Evolutionary conservation across 2,797 vertebrate genomes (phyloP), one percentile per base, ranked within the genome.

Genomic region (Crenuchus spilurus): DNA sequence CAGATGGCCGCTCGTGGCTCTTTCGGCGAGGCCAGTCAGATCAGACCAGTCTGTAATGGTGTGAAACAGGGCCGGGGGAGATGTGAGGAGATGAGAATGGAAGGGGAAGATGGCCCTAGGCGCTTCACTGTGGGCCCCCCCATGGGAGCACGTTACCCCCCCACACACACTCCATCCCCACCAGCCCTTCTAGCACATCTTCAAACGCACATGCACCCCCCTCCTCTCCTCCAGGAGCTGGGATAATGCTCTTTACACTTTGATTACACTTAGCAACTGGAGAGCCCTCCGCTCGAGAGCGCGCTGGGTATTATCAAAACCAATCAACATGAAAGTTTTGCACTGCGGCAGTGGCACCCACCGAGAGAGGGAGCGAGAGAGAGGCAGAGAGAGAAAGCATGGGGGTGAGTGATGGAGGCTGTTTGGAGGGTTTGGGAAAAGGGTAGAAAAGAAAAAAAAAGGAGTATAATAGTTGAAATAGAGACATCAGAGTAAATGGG

Each of bases 21-120:
- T 72, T 79, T 76, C 52, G 46, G 44, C 62, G 33, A 39, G 7
- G 30, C 67, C 67, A 70, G 81, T 74, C 77, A 84, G 84, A 89
- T 88, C 85, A 86, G 83, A 87, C 82, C 75, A 70, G 82, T 72
- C 76, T 79, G 69, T 86, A 86, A 85, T 86, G 80, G 79, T 67
- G 54, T 80, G 72, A 76, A 84, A 82, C 86, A 85, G 86, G 84
- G 80, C 84, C 75, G 72, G 78, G 72, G 74, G 81, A 89, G 89
- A 90, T 89, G 85, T 87, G 81, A 85, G 69, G 84, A 88, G 86
- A 88, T 80, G 75, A 80, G 82, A 86, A 88, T 86, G 82, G 78
- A 84, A 79, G 80, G 79, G 75, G 79, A 84, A 76, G 86, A 88
- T 69, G 30, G 86, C 89, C 88, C 82, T 80, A 80, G 88, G 90